Base-by-base conservation (phyloP, 2,888 invertebrate species). In the Catocala nupta region DNA sequence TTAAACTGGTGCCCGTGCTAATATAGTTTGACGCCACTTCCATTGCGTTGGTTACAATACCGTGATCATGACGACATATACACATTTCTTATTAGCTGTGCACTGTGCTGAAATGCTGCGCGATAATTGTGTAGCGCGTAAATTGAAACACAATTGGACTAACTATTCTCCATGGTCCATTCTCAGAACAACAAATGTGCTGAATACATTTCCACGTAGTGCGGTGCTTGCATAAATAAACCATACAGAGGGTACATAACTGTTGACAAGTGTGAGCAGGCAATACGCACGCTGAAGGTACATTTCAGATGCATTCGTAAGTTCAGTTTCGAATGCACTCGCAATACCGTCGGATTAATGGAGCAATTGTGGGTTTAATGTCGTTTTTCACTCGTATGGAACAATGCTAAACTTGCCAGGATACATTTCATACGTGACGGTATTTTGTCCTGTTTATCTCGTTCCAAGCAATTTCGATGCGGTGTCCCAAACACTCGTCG, bases 141-240 rank as follows among this genome's bases (percentile, higher is more conserved):
- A 76, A 76, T 73, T 71, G 74, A 76, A 75, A 73, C 75, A 70
- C 75, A 73, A 73, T 77, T 64, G 63, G 36, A 51, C 73, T 73
- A 76, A 75, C 77, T 66, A 76, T 59, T 76, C 73, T 68, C 70
- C 11, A 54, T 42, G 50, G 65, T 48, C 66, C 52, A 39, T 47
- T 33, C 66, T 65, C 63, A 70, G 68, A 67, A 66, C 66, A 70
- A 73, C 66, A 66, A 68, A 71, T 68, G 63, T 67, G 64, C 55
- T 63, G 77, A 73, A 73, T 73, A 73, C 68, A 71, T 76, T 73
- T 62, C 66, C 13, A 58, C 52, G 55, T 65, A 66, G 63, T 67
- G 61, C 70, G 62, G 39, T 44, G 55, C 65, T 56, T 68, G 77
- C 77, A 75, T 75, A 76, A 75, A 75, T 75, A 75, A 73, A 68